Evolutionary conservation across 2,888 invertebrate species (phyloP), one percentile per base, ranked within the genome.

Genomic region (Cephonodes hylas): DNA sequence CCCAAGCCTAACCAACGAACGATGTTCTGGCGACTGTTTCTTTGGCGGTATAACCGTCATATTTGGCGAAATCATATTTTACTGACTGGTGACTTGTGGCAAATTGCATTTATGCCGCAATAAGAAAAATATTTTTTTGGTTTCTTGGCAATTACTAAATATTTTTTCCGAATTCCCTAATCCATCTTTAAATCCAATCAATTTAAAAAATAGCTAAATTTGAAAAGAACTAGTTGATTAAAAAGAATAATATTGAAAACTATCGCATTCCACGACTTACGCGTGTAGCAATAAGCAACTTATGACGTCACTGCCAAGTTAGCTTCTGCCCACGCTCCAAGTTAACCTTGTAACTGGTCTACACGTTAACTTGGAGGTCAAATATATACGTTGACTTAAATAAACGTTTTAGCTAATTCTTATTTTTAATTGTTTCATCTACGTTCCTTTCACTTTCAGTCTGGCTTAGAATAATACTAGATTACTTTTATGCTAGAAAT

Each of bases 271-370:
- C 27, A 27, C 8, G 18, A 8, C 44, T 44, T 48, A 18, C n/a
- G 27, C 25, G n/a, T 48, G n/a, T 7, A 31, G 45, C 31, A 31
- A 18, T 53, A 53, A 53, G 31, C 23, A 46, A 46, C 10, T 15
- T 27, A 53, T 53, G 53, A 53, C 53, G 53, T 53, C 53, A 53
- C 53, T 53, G 25, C 27, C 53, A 31, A 31, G 31, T 31, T 53
- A 53, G 53, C 53, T 31, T 53, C 53, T 53, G 31, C 53, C 53
- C 18, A 53, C 53, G 18, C 53, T 53, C 53, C 53, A 53, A 31
- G 18, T 31, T 27, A 53, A 53, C 53, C 53, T 53, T 53, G 53
- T 53, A 53, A 27, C n/a, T 53, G 27, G 27, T 53, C 53, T 53
- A 53, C 53, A 31, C 48, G 23, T 46, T 46, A 27, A 53, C 4